phyloP scores from a whole-genome alignment of 2,113 vertebrate genomes.

The Catharus fuscescens region DNA sequence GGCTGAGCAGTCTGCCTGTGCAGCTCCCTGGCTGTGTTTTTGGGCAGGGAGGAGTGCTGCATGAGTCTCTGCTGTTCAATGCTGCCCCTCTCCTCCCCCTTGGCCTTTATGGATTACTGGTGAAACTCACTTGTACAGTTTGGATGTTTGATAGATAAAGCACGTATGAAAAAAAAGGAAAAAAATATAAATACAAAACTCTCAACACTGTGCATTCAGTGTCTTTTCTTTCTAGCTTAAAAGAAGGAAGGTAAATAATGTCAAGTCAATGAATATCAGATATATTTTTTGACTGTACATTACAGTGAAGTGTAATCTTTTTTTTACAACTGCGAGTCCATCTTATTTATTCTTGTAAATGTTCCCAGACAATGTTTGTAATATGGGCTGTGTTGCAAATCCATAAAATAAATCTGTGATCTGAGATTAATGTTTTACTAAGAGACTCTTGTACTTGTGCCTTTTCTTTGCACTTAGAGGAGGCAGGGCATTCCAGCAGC shows the following conservation, averaged over 20 bases:
- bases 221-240: constrained; percentile 78
- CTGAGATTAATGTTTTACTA: constrained; percentile 83
- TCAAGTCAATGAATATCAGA: constrained; percentile 85
- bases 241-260: constrained; percentile 81
- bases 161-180: constrained; percentile 71
- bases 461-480: constrained; percentile 53
- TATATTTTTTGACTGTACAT: constrained; percentile 89
- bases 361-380: constrained; percentile 85
- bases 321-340: constrained; percentile 85
- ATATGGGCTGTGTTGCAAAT: constrained; percentile 83
- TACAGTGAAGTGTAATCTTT: constrained; percentile 84
- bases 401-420: constrained; percentile 85
- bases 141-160: constrained; percentile 82
- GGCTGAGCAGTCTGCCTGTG: neutral
- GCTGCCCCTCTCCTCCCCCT: neutral
- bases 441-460: constrained; percentile 67
- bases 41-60: constrained; percentile 34
- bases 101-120: constrained; percentile 54
- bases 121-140: constrained; percentile 78
- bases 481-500: neutral
- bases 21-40: neutral
- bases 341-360: constrained; percentile 89
- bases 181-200: constrained; percentile 73
- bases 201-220: constrained; percentile 81
- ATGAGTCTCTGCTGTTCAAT: constrained; percentile 52